Percentiles rank a stretch among this genome's conserved stretches.
phyloP scores from a whole-genome alignment of 2,888 invertebrate genomes.

The Papilio gigon region DNA sequence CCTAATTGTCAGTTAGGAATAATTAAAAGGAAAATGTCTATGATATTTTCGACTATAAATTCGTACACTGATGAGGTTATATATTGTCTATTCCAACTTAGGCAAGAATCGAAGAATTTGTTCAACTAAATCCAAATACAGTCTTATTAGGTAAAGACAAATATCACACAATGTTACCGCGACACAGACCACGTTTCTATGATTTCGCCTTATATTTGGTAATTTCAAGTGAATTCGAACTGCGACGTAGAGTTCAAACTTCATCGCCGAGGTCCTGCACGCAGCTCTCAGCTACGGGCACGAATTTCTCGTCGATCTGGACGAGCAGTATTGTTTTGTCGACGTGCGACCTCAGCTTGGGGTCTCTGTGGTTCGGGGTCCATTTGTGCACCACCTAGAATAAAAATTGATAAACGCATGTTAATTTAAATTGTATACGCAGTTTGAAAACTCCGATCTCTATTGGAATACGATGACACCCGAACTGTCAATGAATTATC shows the following conservation, averaged over 20 bases:
- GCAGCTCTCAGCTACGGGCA: conserved; percentile 95
- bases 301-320: conserved; percentile 96
- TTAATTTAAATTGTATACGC: too few relatives aligned
- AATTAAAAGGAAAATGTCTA: not conserved
- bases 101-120: conserved; percentile 28
- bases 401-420: too few relatives aligned
- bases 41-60: not conserved
- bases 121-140: conserved; percentile 13
- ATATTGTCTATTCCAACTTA: not conserved
- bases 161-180: conserved; percentile 24
- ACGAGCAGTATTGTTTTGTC: conserved; percentile 95
- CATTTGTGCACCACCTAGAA: conserved; percentile 94
- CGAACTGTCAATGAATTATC: too few relatives aligned
- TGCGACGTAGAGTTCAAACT: conserved; percentile 68
- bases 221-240: not conserved
- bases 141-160: conserved; percentile 26
- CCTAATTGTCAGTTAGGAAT: too few relatives aligned
- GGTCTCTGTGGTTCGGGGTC: conserved; percentile 95
- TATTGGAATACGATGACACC: too few relatives aligned
- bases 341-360: conserved; percentile 93
- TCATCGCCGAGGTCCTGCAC: conserved; percentile 90
- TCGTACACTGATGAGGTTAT: not conserved
- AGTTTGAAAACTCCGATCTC: too few relatives aligned
- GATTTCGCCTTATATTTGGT: not conserved
- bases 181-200: not conserved